phyloP scores from a whole-genome alignment of 2,888 invertebrate genomes.

The Eurytoma californica region DNA sequence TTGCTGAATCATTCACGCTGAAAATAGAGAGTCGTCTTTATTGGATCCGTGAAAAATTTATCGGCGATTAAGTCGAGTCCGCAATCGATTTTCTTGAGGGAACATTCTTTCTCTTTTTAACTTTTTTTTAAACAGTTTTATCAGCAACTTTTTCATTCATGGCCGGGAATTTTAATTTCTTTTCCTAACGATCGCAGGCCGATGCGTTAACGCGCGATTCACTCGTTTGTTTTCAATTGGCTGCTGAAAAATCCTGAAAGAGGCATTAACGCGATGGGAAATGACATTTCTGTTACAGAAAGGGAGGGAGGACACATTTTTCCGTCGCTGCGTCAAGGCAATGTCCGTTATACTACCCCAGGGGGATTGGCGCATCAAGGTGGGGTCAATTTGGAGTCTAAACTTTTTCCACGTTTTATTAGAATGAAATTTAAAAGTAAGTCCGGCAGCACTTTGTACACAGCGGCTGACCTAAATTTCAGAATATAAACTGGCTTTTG shows the following conservation, averaged over 20 bases:
- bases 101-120: too few relatives aligned
- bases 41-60: too few relatives aligned
- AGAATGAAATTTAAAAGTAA: not conserved
- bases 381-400: constrained; percentile 17
- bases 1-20: too few relatives aligned
- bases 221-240: too few relatives aligned
- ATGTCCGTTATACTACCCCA: constrained; percentile 39
- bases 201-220: too few relatives aligned
- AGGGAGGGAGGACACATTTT: not conserved
- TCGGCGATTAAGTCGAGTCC: too few relatives aligned
- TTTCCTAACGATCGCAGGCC: too few relatives aligned
- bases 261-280: not conserved
- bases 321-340: constrained; percentile 19
- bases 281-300: not conserved
- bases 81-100: too few relatives aligned
- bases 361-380: constrained; percentile 27
- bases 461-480: not conserved
- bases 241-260: too few relatives aligned
- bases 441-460: not conserved
- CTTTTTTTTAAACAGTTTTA: too few relatives aligned
- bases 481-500: not conserved
- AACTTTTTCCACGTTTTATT: constrained; percentile 13
- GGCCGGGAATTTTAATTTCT: not conserved
- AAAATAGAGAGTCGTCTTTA: too few relatives aligned
- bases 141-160: not conserved